phyloP scores from a whole-genome alignment of 2,888 invertebrate genomes.

The Cheilosia grossa region DNA sequence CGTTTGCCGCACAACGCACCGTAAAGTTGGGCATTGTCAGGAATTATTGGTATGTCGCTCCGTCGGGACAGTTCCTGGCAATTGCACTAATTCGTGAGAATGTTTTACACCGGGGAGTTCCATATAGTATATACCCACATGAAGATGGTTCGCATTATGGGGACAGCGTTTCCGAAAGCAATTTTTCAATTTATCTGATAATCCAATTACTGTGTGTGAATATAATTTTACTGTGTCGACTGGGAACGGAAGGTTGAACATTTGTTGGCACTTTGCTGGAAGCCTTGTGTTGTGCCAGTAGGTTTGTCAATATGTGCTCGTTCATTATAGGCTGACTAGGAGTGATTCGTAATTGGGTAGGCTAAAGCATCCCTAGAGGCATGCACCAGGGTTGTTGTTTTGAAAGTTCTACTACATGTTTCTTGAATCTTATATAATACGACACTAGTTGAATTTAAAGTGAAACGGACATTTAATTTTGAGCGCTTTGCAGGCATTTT shows the following conservation, averaged over 20 bases:
- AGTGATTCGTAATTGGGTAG: not conserved
- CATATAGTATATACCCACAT: not conserved
- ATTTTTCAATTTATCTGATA: slow-evolving; percentile 75
- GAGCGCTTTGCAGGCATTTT: too few species aligned
- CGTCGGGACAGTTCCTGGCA: slow-evolving; percentile 56
- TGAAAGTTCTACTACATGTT: too few species aligned
- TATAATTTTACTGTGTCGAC: not conserved
- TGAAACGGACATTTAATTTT: too few species aligned
- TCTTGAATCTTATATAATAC: too few species aligned
- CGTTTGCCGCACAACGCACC: slow-evolving; percentile 33
- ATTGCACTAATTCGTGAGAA: slow-evolving; percentile 74
- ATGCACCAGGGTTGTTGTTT: too few species aligned
- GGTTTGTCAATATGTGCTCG: not conserved
- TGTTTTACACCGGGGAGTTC: slow-evolving; percentile 30
- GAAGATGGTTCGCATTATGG: not conserved
- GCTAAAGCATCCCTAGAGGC: too few species aligned
- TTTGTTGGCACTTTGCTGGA: not conserved
- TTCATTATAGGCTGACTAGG: not conserved
- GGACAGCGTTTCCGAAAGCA: slow-evolving; percentile 53
- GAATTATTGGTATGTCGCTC: slow-evolving; percentile 71
- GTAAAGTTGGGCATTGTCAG: slow-evolving; percentile 56
- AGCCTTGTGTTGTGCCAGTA: not conserved
- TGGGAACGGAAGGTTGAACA: not conserved
- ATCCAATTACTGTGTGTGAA: slow-evolving; percentile 71
- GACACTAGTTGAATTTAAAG: too few species aligned